A percentile compares a stretch with the other conserved stretches of the same genome.
These are phyloP conservation scores for Cladopsammia gracilis DNA, from an alignment of 64 coral and sea anemone species.

Conservation along the genomic window DNA sequence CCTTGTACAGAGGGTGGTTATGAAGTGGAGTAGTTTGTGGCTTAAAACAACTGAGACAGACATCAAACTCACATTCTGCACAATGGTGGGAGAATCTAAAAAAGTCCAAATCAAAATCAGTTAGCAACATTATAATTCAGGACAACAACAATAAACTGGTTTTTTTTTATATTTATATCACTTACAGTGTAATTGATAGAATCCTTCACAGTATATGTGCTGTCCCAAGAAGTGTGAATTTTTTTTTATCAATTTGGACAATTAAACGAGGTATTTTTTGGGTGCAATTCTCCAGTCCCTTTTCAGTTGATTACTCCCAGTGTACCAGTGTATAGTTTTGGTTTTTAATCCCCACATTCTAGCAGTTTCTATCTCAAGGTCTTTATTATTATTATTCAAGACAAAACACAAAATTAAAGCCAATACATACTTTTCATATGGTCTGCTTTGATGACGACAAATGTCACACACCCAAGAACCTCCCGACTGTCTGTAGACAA, in stretches of 20 bases:
- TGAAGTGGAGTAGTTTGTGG: constrained; percentile 62
- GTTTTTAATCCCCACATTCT: too few relatives aligned
- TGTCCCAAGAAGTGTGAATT: too few relatives aligned
- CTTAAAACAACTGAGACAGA: constrained; percentile 74
- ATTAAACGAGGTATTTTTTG: too few relatives aligned
- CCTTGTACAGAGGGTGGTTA: constrained; percentile 77
- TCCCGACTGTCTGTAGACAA: constrained; percentile 57
- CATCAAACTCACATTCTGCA: constrained; percentile 78
- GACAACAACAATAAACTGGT: too few relatives aligned
- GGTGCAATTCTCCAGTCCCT: too few relatives aligned
- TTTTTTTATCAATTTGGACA: too few relatives aligned
- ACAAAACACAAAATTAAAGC: background rate
- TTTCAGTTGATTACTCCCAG: too few relatives aligned
- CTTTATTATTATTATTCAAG: background rate
- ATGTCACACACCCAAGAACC: constrained; percentile 87
- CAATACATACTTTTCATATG: constrained; percentile 74
- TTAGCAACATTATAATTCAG: too few relatives aligned
- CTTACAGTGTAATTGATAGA: too few relatives aligned
- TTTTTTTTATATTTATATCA: too few relatives aligned
- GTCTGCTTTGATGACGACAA: constrained; percentile 73
- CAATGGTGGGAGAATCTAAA: constrained; percentile 80
- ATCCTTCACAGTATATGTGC: too few relatives aligned
- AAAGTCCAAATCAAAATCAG: background rate
- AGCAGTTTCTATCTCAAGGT: background rate
- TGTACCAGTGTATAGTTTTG: too few relatives aligned